Evolutionary conservation across 2,888 invertebrate genomes (phyloP), one percentile per base, ranked within the genome.

Genomic region (Tubulanus polymorphus): DNA sequence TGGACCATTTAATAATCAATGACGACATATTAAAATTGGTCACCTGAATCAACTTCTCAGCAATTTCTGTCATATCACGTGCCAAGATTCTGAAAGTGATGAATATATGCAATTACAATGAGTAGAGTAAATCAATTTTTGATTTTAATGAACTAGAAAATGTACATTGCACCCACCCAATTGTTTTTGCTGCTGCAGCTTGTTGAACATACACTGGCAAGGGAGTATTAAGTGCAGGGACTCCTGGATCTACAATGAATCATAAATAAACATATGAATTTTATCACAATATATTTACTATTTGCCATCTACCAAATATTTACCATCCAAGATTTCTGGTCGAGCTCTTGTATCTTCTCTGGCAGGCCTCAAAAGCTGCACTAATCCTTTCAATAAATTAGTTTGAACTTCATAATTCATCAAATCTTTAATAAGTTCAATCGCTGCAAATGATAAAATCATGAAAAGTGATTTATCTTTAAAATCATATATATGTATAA

Each of bases 141-240:
- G n/a, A n/a, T n/a, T n/a, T n/a, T n/a, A n/a, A n/a, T n/a, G n/a
- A n/a, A n/a, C n/a, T n/a, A n/a, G n/a, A n/a, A n/a, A n/a, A n/a
- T n/a, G n/a, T n/a, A n/a, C n/a, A n/a, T n/a, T n/a, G 10, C 41
- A 62, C 64, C 62, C 61, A 76, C 76, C 78, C 74, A 49, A 79
- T 74, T 49, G 72, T 71, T 62, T 79, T 79, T 6, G 77, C 76
- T 41, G 76, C 71, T 10, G 78, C 75, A 51, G 78, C 78, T 62
- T 79, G 79, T 51, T 79, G 79, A 20, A 79, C 72, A 69, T 71
- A 77, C 8, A 76, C 71, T 29, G 77, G 76, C 15, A 76, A 63
- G 23, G 77, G 75, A 3, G 70, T 67, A 56, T 63, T 68, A 54
- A 75, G 67, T 46, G 66, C 68, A 12, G 67, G 65, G 12, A 67